Percentiles rank a stretch among this genome's conserved stretches.
These are phyloP conservation scores for Elephantulus edwardii DNA, from an alignment of 2,113 vertebrate genomes.

Conservation along the genomic window DNA sequence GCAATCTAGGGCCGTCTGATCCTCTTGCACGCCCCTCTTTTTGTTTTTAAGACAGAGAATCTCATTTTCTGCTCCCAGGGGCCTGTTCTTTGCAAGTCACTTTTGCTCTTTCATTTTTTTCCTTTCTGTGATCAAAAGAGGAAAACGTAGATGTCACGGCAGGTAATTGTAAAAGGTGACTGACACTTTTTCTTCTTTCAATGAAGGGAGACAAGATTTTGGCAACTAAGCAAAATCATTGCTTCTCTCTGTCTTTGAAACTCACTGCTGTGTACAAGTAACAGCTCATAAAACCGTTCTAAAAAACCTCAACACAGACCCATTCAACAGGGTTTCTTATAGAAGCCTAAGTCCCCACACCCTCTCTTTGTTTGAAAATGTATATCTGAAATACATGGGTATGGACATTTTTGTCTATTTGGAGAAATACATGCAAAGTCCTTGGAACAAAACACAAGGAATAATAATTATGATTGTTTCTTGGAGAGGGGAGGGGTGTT, in stretches of 20 bases:
- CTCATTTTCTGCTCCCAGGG: conserved; percentile 52
- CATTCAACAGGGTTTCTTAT: background rate
- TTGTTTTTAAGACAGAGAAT: background rate
- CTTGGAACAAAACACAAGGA: background rate
- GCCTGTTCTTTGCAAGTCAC: conserved; percentile 49
- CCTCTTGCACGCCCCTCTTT: background rate
- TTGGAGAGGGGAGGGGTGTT: background rate
- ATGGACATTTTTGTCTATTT: background rate
- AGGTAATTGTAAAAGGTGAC: conserved; percentile 1
- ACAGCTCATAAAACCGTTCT: conserved; percentile 23
- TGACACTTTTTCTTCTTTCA: conserved; percentile 36
- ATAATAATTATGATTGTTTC: background rate
- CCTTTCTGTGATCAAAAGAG: conserved; percentile 43
- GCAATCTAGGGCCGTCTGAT: background rate
- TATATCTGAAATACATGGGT: background rate
- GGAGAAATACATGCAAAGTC: background rate
- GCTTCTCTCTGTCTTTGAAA: background rate
- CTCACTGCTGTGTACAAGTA: background rate
- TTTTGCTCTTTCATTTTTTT: conserved; percentile 17
- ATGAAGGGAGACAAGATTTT: conserved; percentile 24
- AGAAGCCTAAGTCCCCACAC: background rate
- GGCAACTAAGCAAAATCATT: background rate
- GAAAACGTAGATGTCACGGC: conserved; percentile 2
- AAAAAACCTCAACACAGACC: too few relatives aligned
- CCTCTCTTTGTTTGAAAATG: background rate